Percentiles rank a stretch among this genome's conserved stretches.
Evolutionary conservation across 1,140 invertebrate genomes (phyloP).

Genomic region (Drosophila simulans): DNA sequence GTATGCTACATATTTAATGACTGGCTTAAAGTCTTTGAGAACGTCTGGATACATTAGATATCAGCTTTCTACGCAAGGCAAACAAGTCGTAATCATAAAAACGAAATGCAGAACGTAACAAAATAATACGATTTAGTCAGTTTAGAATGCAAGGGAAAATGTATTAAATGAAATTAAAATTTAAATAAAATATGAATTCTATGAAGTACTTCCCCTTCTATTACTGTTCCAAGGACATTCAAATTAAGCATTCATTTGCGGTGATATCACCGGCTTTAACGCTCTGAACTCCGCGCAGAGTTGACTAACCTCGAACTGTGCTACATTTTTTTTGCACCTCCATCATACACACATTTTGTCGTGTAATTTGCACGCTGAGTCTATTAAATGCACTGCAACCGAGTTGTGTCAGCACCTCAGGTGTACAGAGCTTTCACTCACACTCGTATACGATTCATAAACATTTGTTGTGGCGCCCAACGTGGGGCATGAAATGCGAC

Average conservation of each 20-base stretch:
- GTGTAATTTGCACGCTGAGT: slow-evolving; percentile 49
- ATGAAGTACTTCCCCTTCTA: not conserved
- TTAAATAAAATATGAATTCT: not conserved
- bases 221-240: slow-evolving; percentile 29
- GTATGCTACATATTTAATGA: slow-evolving; percentile 65
- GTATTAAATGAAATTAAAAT: not conserved
- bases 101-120: not conserved
- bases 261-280: slow-evolving; percentile 28
- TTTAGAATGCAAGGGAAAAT: no score
- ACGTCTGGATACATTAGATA: slow-evolving; percentile 24
- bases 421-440: slow-evolving; percentile 34
- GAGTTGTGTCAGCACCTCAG: slow-evolving; percentile 63
- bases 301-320: slow-evolving; percentile 67
- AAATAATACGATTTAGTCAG: not conserved
- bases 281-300: slow-evolving; percentile 47
- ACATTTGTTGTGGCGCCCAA: slow-evolving; percentile 61
- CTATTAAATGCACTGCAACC: slow-evolving; percentile 66
- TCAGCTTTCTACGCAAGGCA: slow-evolving; percentile 5
- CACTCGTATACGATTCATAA: slow-evolving; percentile 35
- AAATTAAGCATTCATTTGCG: slow-evolving; percentile 47
- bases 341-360: slow-evolving; percentile 3
- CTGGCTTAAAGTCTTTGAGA: slow-evolving; percentile 12
- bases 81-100: not conserved
- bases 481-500: slow-evolving; percentile 59
- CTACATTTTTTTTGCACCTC: slow-evolving; percentile 31